phyloP scores from a whole-genome alignment of 2,113 vertebrate species.

The Sinosuthora webbiana region DNA sequence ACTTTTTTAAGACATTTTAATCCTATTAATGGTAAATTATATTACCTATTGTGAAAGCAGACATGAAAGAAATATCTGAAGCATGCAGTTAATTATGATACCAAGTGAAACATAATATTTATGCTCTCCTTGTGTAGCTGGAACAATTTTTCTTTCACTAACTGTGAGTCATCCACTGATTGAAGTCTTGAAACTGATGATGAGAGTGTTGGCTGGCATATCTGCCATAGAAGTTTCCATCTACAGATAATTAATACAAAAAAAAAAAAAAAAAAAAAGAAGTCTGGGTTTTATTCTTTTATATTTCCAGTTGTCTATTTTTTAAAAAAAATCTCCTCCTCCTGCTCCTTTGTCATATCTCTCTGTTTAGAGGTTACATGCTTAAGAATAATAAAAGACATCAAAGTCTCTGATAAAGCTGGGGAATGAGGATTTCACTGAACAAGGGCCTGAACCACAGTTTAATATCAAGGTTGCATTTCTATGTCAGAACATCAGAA shows the following conservation, averaged over 20 bases:
- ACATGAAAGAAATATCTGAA: constrained; percentile 76
- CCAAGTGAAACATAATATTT: constrained; percentile 75
- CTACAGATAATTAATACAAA: constrained; percentile 56
- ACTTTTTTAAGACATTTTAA: constrained; percentile 75
- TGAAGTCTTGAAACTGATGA: constrained; percentile 67
- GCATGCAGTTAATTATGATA: constrained; percentile 77
- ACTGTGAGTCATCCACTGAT: constrained; percentile 69
- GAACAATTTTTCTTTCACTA: constrained; percentile 65
- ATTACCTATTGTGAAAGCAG: constrained; percentile 75
- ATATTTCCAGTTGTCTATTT: constrained; percentile 17
- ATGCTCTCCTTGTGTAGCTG: constrained; percentile 54
- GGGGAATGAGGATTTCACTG: not conserved
- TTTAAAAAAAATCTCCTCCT: constrained; percentile 47
- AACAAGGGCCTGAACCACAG: not conserved
- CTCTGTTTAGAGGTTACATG: constrained; percentile 20
- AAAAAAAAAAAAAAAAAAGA: not conserved
- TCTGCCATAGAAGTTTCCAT: constrained; percentile 2
- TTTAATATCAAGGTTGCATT: not conserved
- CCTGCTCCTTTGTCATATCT: not conserved
- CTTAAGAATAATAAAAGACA: constrained; percentile 37
- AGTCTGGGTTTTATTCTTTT: constrained; percentile 35
- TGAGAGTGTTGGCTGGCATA: constrained; percentile 36
- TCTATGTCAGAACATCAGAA: not conserved
- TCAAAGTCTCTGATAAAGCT: constrained; percentile 13
- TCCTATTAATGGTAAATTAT: constrained; percentile 76